A percentile compares a stretch with the other conserved stretches of the same genome.
These are phyloP conservation scores for Myathropa florea DNA, from an alignment of 2,888 invertebrate species.

Conservation along the genomic window DNA sequence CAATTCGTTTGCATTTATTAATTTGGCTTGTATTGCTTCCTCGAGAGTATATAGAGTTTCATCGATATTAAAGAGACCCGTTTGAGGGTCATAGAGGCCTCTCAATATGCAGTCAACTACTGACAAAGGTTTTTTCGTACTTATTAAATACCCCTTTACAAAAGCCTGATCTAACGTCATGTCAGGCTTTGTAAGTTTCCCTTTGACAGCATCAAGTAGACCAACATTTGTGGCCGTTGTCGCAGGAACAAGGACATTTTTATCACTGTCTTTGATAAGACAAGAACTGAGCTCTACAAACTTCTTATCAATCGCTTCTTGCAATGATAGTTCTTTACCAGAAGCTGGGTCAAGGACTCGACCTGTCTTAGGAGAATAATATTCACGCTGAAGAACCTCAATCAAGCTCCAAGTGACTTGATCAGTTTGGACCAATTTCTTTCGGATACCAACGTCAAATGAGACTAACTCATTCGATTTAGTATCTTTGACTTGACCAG, in stretches of 20 bases:
- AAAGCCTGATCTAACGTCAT: constrained; percentile 90
- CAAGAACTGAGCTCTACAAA: constrained; percentile 88
- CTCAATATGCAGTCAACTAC: constrained; percentile 91
- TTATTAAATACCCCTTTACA: constrained; percentile 90
- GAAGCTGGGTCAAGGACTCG: constrained; percentile 89
- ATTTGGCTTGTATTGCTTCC: constrained; percentile 87
- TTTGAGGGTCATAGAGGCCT: constrained; percentile 88
- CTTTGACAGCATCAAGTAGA: constrained; percentile 87
- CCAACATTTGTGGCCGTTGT: constrained; percentile 86
- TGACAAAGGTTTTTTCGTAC: constrained; percentile 90
- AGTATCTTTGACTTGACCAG: constrained; percentile 88
- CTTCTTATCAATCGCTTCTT: constrained; percentile 87
- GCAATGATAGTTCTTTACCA: constrained; percentile 87
- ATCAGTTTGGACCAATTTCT: constrained; percentile 87
- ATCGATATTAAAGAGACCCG: constrained; percentile 87
- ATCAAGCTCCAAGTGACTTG: constrained; percentile 87
- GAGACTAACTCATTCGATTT: constrained; percentile 87
- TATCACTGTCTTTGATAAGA: constrained; percentile 87
- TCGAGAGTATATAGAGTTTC: constrained; percentile 86
- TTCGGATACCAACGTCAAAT: constrained; percentile 86
- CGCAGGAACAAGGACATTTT: constrained; percentile 85
- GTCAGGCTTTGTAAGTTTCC: constrained; percentile 86
- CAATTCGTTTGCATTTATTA: constrained; percentile 89
- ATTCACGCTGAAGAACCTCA: constrained; percentile 88
- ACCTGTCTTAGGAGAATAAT: constrained; percentile 88